Evolutionary conservation across 2,113 vertebrate species (phyloP), one percentile per base, ranked within the genome.

Genomic region (Hydrochoerus hydrochaeris): DNA sequence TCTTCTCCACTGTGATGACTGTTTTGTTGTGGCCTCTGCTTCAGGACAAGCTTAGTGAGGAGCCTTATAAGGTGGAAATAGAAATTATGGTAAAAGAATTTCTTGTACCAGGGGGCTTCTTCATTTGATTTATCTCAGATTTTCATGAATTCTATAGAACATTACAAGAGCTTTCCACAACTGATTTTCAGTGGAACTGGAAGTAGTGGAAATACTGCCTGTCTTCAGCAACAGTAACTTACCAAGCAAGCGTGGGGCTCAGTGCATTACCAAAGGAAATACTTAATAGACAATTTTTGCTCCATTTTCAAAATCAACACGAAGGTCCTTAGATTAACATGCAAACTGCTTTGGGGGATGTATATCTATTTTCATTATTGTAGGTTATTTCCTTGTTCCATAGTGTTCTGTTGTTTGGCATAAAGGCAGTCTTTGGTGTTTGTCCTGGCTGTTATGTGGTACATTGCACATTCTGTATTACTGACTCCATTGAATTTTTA

Each of bases 401-500:
- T 94, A 98, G 86, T 84, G 99, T 99, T 85, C 99, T 98, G 0
- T 95, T 81, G 98, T 98, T 13, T 99, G 99, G 93, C 99, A 98
- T 5, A 98, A 99, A 90, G 99, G 99, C 2, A 99, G 99, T 49
- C 77, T 98, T 99, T 84, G 98, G 99, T 57, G 94, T 99, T 84
- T 99, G 99, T 86, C 99, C 99, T 2, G 99, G 99, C 32, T 98
- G 98, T 96, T 99, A 99, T 26, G 69, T 96, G 82, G 98, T 99
- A 17, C 98, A 98, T 62, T 98, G 98, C 13, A 86, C 98, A 58
- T 98, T 99, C 94, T 98, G 98, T 95, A 98, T 99, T 62, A 98
- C 99, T 58, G 99, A 99, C 97, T 99, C 99, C 85, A 96, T 99
- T 85, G 98, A 98, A 54, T 49, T 99, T 99, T 73, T 99, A 99